A percentile compares a stretch with the other conserved stretches of the same genome.
phyloP scores from a whole-genome alignment of 2,888 invertebrate genomes.

The Drosophila nigricruria region DNA sequence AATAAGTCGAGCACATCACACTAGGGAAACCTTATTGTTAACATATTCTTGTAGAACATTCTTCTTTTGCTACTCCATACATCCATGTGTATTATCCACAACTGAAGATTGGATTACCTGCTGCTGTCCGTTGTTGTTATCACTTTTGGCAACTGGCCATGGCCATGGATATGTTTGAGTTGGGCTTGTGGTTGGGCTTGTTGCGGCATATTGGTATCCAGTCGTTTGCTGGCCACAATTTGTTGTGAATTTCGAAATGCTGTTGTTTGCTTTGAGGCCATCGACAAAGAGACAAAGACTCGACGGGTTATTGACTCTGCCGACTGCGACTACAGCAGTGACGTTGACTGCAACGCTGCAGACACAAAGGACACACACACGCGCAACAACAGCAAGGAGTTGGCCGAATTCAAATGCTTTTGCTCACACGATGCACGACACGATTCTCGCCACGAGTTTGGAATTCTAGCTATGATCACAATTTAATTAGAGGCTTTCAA shows the following conservation, averaged over 20 bases:
- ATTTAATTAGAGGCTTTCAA: slow-evolving; percentile 13
- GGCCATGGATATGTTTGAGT: slow-evolving; percentile 60
- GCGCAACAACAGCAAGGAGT: slow-evolving; percentile 19
- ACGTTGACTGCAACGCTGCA: slow-evolving; percentile 30
- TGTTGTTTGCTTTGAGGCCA: slow-evolving; percentile 10
- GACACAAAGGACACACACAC: slow-evolving; percentile 55
- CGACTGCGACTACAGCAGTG: background rate
- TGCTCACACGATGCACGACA: too few species aligned
- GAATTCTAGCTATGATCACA: background rate
- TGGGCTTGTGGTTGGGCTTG: slow-evolving; percentile 48
- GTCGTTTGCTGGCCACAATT: slow-evolving; percentile 2
- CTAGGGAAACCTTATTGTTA: background rate
- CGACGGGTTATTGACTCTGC: slow-evolving; percentile 52
- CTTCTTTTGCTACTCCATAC: too few species aligned
- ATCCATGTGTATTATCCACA: too few species aligned
- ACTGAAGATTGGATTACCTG: slow-evolving; percentile 56
- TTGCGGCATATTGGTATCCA: slow-evolving; percentile 60
- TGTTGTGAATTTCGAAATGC: slow-evolving; percentile 19
- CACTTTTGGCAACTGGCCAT: slow-evolving; percentile 61
- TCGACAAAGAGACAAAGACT: slow-evolving; percentile 43
- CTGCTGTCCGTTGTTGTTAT: slow-evolving; percentile 60
- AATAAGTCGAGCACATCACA: too few species aligned
- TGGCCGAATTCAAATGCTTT: background rate
- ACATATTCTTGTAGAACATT: background rate
- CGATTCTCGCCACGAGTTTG: too few species aligned